Percentiles rank a stretch among this genome's conserved stretches.
phyloP scores from a whole-genome alignment of 2,888 invertebrate genomes.

The Cantharis nigra region DNA sequence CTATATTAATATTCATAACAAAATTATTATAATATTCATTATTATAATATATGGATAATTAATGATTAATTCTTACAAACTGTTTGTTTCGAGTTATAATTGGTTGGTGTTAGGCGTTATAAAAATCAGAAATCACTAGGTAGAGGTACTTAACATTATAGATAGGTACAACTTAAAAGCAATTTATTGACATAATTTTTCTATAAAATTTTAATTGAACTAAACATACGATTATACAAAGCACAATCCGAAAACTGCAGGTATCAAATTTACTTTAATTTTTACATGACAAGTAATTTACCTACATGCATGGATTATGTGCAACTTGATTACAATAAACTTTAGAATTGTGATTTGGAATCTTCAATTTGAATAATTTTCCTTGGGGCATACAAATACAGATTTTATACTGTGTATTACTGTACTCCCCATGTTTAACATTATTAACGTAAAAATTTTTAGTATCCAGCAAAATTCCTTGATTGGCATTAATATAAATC shows the following conservation, averaged over 20 bases:
- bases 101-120: no score
- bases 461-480: slow-evolving; percentile 74
- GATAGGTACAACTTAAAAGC: not conserved
- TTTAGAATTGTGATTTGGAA: slow-evolving; percentile 60
- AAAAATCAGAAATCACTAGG: not conserved
- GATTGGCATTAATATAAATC: slow-evolving; percentile 69
- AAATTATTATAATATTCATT: not conserved
- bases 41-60: no score
- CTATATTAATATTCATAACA: not conserved
- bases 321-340: slow-evolving; percentile 68
- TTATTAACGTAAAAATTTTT: slow-evolving; percentile 72
- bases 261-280: not conserved
- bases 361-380: slow-evolving; percentile 77
- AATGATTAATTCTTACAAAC: not conserved
- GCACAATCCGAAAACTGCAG: not conserved
- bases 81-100: not conserved
- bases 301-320: slow-evolving; percentile 68
- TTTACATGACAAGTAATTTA: not conserved
- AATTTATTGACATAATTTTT: not conserved
- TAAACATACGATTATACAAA: not conserved
- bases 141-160: no score
- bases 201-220: not conserved
- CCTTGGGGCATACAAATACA: slow-evolving; percentile 92
- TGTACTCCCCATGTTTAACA: slow-evolving; percentile 47
- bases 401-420: slow-evolving; percentile 74